Base-by-base conservation (phyloP, 2,888 invertebrate genomes). In the Ophion ventricosus region DNA sequence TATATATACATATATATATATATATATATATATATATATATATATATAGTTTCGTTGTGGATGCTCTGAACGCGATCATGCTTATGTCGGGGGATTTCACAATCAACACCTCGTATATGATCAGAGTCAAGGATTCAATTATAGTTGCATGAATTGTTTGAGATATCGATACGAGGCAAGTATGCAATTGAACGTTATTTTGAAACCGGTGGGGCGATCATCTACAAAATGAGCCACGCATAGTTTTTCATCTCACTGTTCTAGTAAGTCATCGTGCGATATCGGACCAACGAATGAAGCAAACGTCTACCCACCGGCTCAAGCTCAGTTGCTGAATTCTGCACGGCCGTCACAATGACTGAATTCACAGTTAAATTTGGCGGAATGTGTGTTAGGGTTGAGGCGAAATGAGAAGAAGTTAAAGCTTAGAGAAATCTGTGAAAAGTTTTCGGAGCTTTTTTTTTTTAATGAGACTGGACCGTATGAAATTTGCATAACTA, bases 51-150 rank as follows among this genome's bases (percentile, higher is more conserved):
- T 69, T 26, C n/a, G 14, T 17, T 57, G 59, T 35, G 40, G 40
- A 40, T 67, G 23, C 59, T 74, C 40, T 17, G 29, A 74, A 25
- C 73, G 43, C 57, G 11, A 49, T 72, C 83, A 79, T 83, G 69
- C 82, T 69, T 56, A 69, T 70, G 63, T 17, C 25, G n/a, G 57
- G 0, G 2, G 3, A 40, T 61, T 56, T 63, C 25, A 14, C 61
- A 75, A 69, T 56, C 74, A 54, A 54, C 74, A 69, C 63, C 54
- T 81, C 64, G 57, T 23, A 23, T 70, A 76, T 17, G 61, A 57
- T 59, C 64, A 54, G 61, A 61, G 59, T 57, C 63, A 63, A 67
- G 67, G 49, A 67, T 67, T 67, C 67, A 43, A 26, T 67, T 8
- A 23, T 40, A 23, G 10, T 20, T 4, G 40, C 8, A 40, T 66